Evolutionary conservation across 2,113 vertebrate species (phyloP), one percentile per base, ranked within the genome.

Genomic region (Chloebia gouldiae): DNA sequence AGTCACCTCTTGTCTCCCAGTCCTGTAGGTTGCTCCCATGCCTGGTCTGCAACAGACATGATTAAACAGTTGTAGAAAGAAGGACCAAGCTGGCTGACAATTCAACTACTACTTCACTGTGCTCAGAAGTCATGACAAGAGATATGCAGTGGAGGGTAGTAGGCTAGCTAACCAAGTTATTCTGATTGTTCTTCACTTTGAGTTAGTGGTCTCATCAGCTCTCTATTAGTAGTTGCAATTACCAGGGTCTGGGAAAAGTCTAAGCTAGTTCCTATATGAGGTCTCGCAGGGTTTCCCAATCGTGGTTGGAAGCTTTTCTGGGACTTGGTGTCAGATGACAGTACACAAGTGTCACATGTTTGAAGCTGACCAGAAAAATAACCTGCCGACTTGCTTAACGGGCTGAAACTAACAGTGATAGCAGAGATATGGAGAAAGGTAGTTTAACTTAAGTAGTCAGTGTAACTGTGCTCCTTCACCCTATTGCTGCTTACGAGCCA

Each of bases 271-370:
- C 69, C 69, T 93, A 4, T 45, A 9, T 13, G 31, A 81, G 33
- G 13, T 77, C 49, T 90, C 0, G 0, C 1, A 65, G 35, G 15
- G 70, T 95, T 95, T 95, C 86, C 65, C 69, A 92, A 68, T 95
- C 61, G n/a, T 31, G 42, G 37, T n/a, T 89, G 77, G 65, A 91
- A 49, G 77, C 92, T 95, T 93, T 93, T 94, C 91, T 94, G 88
- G 71, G 60, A 63, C 86, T 93, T 77, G 94, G 95, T 96, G 92
- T 97, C 95, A 90, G 77, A 90, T 97, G 94, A 92, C 95, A 79
- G 91, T 61, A 60, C 73, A 53, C 91, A 89, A 91, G 61, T 93
- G 91, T 96, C 94, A 96, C 94, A 93, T 96, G 95, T 49, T 81
- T 92, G 61, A 64, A 73, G 61, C 90, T 77, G 86, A 47, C 68